Evolutionary conservation across 1,140 invertebrate genomes (phyloP).

Genomic region (Proctacanthus coquilletti): DNA sequence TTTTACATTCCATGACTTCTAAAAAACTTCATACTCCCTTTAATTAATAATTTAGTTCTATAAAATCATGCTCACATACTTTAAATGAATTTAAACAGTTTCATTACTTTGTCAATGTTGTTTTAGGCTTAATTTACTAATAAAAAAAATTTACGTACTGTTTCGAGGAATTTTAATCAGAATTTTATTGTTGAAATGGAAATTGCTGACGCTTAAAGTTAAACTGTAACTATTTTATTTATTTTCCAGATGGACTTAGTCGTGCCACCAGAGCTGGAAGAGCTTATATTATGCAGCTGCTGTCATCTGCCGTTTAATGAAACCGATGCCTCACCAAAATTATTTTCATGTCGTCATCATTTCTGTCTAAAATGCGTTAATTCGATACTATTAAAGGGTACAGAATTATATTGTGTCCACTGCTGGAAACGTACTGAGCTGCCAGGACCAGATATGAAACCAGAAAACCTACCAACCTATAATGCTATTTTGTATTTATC

Average conservation of each 20-base stretch:
- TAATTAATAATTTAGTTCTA: too few relatives aligned
- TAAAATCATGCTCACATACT: too few relatives aligned
- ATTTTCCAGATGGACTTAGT: slow-evolving; percentile 31
- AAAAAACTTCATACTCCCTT: too few relatives aligned
- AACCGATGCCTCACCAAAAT: slow-evolving; percentile 48
- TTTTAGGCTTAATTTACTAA: too few relatives aligned
- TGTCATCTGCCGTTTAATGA: slow-evolving; percentile 56
- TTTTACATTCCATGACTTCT: too few relatives aligned
- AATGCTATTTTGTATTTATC: slow-evolving; percentile 43
- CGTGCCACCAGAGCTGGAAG: slow-evolving; percentile 45
- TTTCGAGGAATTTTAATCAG: too few relatives aligned
- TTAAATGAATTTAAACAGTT: too few relatives aligned
- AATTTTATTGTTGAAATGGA: too few relatives aligned
- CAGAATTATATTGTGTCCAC: slow-evolving; percentile 48
- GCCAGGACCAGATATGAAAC: slow-evolving; percentile 36
- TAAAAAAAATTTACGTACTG: neutral
- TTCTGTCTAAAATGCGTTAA: slow-evolving; percentile 59
- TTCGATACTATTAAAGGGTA: slow-evolving; percentile 41
- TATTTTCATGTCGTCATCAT: slow-evolving; percentile 57
- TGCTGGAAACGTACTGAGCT: slow-evolving; percentile 51
- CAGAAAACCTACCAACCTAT: slow-evolving; percentile 48
- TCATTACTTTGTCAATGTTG: too few relatives aligned
- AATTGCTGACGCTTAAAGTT: too few relatives aligned
- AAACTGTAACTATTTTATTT: slow-evolving; percentile 2
- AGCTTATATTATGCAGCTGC: slow-evolving; percentile 50